A percentile compares a stretch with the other conserved stretches of the same genome.
Evolutionary conservation across 2,113 vertebrate species (phyloP).

Genomic region (Mustela lutreola): DNA sequence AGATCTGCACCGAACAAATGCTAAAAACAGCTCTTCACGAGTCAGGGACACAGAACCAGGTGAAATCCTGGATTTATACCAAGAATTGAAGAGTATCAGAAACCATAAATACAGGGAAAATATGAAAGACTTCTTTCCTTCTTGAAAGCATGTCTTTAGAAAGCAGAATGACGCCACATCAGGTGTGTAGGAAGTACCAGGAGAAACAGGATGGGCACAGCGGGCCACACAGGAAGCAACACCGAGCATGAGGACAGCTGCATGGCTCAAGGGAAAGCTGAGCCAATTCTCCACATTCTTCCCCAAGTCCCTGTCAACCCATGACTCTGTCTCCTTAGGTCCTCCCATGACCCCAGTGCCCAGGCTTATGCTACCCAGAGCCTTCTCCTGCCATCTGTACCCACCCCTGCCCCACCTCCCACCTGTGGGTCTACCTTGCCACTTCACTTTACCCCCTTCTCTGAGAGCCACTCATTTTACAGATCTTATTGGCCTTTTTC

Average conservation of each 20-base stretch:
- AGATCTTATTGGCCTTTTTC: not conserved
- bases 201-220: not conserved
- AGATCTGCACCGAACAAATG: not conserved
- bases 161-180: no score
- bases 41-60: not conserved
- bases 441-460: not conserved
- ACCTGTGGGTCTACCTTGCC: not conserved
- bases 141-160: not conserved
- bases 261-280: not conserved
- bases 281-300: not conserved
- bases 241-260: not conserved
- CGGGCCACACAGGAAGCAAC: fast-evolving
- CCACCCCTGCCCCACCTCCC: no score
- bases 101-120: not conserved
- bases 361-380: not conserved
- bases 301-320: not conserved
- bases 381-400: not conserved
- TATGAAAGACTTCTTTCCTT: not conserved
- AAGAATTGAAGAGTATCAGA: not conserved
- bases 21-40: not conserved
- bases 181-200: no score
- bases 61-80: not conserved
- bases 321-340: not conserved
- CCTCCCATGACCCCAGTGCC: not conserved
- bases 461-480: not conserved